phyloP scores from a whole-genome alignment of 2,888 invertebrate species.

The Leptodirus hochenwartii region DNA sequence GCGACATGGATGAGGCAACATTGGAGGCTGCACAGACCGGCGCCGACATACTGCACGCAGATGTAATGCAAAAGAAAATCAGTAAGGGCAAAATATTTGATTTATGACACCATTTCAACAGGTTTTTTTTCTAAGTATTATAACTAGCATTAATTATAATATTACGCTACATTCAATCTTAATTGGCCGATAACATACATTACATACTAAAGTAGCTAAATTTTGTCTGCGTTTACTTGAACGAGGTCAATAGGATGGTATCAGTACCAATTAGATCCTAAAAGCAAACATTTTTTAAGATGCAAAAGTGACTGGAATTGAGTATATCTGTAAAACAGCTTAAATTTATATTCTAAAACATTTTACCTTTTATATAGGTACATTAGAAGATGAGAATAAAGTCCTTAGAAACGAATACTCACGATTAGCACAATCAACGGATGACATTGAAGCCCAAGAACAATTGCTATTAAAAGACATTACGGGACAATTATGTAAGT shows the following conservation, averaged over 20 bases:
- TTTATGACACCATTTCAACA: neutral
- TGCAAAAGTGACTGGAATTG: too few species aligned
- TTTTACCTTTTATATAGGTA: too few species aligned
- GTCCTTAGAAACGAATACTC: constrained; percentile 63
- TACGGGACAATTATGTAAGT: constrained; percentile 63
- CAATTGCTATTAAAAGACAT: constrained; percentile 72
- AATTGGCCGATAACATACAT: neutral
- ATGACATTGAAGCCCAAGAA: constrained; percentile 78
- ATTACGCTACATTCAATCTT: constrained; percentile 1
- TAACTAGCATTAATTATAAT: too few species aligned
- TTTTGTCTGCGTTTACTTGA: too few species aligned
- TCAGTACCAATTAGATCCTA: too few species aligned
- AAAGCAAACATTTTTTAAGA: too few species aligned
- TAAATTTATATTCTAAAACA: too few species aligned
- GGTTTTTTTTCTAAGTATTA: neutral
- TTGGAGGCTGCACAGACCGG: constrained; percentile 40
- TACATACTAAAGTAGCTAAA: constrained; percentile 1
- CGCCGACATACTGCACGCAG: constrained; percentile 42
- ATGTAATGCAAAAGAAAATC: constrained; percentile 71
- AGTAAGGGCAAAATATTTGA: constrained; percentile 26
- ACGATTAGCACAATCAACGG: constrained; percentile 64
- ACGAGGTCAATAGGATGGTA: too few species aligned
- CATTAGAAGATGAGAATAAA: constrained; percentile 79
- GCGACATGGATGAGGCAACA: constrained; percentile 59
- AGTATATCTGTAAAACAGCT: too few species aligned